These are phyloP conservation scores for Rallus crepitans DNA, from an alignment of 2,797 vertebrate species.

Conservation along the genomic window DNA sequence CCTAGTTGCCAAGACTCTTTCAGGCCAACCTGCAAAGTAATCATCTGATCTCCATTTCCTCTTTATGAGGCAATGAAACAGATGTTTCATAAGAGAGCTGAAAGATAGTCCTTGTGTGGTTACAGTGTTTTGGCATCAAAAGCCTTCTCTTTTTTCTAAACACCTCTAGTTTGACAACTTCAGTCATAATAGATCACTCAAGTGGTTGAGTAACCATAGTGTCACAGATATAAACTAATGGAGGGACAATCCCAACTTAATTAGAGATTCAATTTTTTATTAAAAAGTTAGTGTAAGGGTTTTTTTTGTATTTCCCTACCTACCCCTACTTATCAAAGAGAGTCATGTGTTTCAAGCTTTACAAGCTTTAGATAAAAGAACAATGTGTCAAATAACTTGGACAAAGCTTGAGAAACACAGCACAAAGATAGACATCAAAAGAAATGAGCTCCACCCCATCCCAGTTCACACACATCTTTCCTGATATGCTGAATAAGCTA, in stretches of 20 bases:
- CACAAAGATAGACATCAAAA: neutral
- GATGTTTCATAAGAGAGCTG: neutral
- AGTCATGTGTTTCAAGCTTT: neutral
- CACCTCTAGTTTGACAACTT: neutral
- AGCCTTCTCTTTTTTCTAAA: neutral
- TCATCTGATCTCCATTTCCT: neutral
- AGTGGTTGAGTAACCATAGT: neutral
- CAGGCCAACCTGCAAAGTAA: slow-evolving; percentile 21
- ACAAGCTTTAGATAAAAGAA: neutral
- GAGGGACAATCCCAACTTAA: neutral
- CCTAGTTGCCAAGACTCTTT: neutral
- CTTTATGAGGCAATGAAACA: neutral
- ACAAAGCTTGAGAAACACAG: neutral
- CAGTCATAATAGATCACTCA: neutral
- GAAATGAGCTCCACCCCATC: neutral
- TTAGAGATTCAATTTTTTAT: neutral
- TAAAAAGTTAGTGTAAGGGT: neutral
- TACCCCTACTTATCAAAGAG: neutral
- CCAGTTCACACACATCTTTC: neutral
- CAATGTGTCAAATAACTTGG: neutral
- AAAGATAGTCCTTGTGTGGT: neutral
- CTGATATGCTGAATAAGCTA: neutral
- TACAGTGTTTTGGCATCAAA: neutral
- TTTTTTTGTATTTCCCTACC: neutral
- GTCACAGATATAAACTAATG: neutral